Percentiles rank a stretch among this genome's conserved stretches.
Evolutionary conservation across 2,888 invertebrate genomes (phyloP).

Genomic region (Limnephilus lunatus): DNA sequence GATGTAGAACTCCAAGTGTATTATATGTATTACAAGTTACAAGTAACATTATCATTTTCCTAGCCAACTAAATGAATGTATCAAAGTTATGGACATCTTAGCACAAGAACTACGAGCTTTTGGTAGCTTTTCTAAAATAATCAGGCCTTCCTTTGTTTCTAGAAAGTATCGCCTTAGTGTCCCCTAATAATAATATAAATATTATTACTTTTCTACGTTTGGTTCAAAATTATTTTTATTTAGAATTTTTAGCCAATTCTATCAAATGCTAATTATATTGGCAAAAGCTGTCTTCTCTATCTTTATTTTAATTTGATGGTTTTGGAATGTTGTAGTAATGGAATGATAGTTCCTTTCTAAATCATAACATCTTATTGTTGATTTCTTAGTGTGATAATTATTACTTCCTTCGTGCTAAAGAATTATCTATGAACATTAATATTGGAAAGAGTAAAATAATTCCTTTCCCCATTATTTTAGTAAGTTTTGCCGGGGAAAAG

Average conservation of each 20-base stretch:
- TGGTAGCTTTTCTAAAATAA: conserved; percentile 63
- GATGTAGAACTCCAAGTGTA: neutral
- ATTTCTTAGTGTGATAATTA: neutral
- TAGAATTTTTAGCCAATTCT: neutral
- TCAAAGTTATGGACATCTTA: conserved; percentile 56
- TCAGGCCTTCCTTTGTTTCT: conserved; percentile 49
- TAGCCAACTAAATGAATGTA: conserved; percentile 57
- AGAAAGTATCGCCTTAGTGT: conserved; percentile 39
- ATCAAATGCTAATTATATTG: neutral
- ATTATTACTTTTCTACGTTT: neutral
- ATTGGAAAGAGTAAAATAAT: conserved; percentile 7
- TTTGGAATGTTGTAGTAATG: conserved; percentile 4
- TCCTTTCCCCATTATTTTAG: neutral
- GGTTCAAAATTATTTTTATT: conserved; percentile 13
- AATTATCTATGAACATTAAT: neutral
- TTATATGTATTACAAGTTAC: neutral
- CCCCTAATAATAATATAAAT: neutral
- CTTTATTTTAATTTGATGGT: neutral
- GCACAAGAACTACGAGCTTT: conserved; percentile 65
- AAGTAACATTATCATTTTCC: conserved; percentile 30
- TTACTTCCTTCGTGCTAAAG: neutral
- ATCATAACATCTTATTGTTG: neutral
- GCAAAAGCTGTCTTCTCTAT: neutral
- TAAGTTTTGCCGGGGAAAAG: conserved; percentile 16
- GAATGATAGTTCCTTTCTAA: conserved; percentile 7